Base-by-base conservation (phyloP, 1,140 invertebrate species). In the Macrocentrus cingulum region DNA sequence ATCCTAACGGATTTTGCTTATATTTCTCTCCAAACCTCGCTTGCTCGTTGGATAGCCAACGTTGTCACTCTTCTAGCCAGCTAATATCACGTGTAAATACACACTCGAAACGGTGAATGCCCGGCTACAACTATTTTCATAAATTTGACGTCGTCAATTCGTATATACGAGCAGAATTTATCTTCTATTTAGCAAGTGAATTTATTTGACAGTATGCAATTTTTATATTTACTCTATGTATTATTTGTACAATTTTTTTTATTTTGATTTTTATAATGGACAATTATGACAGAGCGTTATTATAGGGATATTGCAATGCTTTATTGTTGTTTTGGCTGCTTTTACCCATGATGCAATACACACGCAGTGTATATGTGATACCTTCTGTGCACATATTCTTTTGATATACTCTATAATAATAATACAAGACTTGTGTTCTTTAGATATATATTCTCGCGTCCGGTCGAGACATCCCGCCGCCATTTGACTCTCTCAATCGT, bases 131-230 rank as follows among this genome's bases (percentile, higher is more conserved):
- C 42, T 60, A 65, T 67, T 68, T 64, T 65, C 59, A 70, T 66
- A 68, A 67, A 70, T 70, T 62, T 60, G 54, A 52, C 56, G 68
- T 67, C 60, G 62, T 70, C 63, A 62, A 42, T 34, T 59, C 63
- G 32, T 25, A 49, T 39, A 37, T 23, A 11, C 8, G 8, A 39
- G 36, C 36, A 39, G 36, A n/a, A n/a, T 34, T n/a, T n/a, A n/a
- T n/a, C n/a, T n/a, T n/a, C n/a, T n/a, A n/a, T n/a, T n/a, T n/a
- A n/a, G n/a, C n/a, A n/a, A n/a, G n/a, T n/a, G n/a, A n/a, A n/a
- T n/a, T n/a, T n/a, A n/a, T n/a, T n/a, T n/a, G n/a, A n/a, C 29
- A 34, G 29, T 11, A 11, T 6, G 6, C 11, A 34, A 34, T 34
- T 11, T 7, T 34, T 11, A 34, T 34, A 7, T 6, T 6, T 11